Conservation (phyloP, 2,888 invertebrate genomes). For the Troides helena region DNA sequence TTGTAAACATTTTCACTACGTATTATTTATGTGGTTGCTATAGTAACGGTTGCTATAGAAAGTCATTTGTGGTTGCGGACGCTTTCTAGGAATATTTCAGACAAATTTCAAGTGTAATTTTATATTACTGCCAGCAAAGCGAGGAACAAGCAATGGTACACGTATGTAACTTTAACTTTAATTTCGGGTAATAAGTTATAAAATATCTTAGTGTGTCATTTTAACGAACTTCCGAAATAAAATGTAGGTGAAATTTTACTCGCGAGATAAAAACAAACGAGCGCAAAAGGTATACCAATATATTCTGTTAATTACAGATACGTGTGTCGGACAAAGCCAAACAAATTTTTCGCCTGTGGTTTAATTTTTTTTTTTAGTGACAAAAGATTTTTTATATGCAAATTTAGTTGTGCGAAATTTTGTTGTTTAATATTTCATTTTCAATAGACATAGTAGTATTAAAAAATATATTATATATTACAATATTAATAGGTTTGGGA, state of each 20-base stretch:
- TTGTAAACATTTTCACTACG: too few relatives aligned
- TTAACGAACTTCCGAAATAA: background rate
- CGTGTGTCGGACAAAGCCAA: slow-evolving; percentile 1
- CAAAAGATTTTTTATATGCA: background rate
- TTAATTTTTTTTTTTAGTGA: background rate
- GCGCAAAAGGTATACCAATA: background rate
- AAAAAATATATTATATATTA: too few relatives aligned
- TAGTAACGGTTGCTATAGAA: too few relatives aligned
- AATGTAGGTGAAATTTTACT: background rate
- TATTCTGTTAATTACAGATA: background rate
- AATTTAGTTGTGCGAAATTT: background rate
- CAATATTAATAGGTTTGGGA: too few relatives aligned
- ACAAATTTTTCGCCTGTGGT: background rate
- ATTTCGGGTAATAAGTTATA: background rate
- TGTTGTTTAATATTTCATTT: background rate
- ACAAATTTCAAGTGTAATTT: too few relatives aligned
- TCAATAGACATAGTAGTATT: background rate
- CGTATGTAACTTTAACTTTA: background rate
- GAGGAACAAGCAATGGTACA: too few relatives aligned
- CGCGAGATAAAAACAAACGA: background rate
- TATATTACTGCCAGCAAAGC: too few relatives aligned
- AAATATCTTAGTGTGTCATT: background rate
- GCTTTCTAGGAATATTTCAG: too few relatives aligned
- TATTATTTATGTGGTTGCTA: too few relatives aligned
- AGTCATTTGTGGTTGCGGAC: too few relatives aligned